phyloP scores from a whole-genome alignment of 1,140 invertebrate species.

The Bilobella aurantiaca region DNA sequence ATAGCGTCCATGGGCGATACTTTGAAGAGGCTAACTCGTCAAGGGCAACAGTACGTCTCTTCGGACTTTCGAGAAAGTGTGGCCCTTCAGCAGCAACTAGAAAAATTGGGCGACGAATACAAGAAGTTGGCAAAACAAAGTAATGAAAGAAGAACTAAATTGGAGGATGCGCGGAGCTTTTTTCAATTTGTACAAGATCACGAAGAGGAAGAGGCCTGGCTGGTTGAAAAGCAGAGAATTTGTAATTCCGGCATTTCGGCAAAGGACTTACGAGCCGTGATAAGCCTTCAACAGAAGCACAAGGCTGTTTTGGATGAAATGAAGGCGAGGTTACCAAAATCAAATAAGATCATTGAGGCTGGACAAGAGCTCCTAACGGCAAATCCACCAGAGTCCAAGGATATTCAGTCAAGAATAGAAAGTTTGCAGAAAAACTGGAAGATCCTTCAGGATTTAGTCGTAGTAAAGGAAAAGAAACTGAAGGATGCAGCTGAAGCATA shows the following conservation, averaged over 20 bases:
- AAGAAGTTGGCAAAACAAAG: slow-evolving; percentile 55
- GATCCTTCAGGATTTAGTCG: slow-evolving; percentile 68
- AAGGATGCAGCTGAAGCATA: slow-evolving; percentile 90
- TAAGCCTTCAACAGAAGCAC: slow-evolving; percentile 86
- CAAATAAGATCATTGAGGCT: slow-evolving; percentile 60
- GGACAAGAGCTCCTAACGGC: slow-evolving; percentile 64
- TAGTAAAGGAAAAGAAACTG: slow-evolving; percentile 69
- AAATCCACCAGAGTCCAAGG: slow-evolving; percentile 61
- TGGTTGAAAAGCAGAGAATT: slow-evolving; percentile 79
- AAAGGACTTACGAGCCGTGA: slow-evolving; percentile 80
- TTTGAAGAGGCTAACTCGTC: slow-evolving; percentile 61
- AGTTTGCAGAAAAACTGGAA: slow-evolving; percentile 76
- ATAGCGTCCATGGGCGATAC: slow-evolving; percentile 69
- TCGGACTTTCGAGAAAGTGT: slow-evolving; percentile 51
- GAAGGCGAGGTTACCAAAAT: slow-evolving; percentile 66
- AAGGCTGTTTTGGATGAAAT: slow-evolving; percentile 85
- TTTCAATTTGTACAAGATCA: slow-evolving; percentile 92
- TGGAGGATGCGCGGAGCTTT: slow-evolving; percentile 85
- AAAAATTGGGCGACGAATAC: slow-evolving; percentile 51
- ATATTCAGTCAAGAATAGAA: slow-evolving; percentile 67
- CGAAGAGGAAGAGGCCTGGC: slow-evolving; percentile 85
- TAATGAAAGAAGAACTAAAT: slow-evolving; percentile 61
- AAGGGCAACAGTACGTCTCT: slow-evolving; percentile 47
- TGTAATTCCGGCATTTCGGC: slow-evolving; percentile 80
- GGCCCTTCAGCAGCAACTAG: slow-evolving; percentile 56